Base-by-base conservation (phyloP, 2,888 invertebrate genomes). In the Vesta saturnalis region DNA sequence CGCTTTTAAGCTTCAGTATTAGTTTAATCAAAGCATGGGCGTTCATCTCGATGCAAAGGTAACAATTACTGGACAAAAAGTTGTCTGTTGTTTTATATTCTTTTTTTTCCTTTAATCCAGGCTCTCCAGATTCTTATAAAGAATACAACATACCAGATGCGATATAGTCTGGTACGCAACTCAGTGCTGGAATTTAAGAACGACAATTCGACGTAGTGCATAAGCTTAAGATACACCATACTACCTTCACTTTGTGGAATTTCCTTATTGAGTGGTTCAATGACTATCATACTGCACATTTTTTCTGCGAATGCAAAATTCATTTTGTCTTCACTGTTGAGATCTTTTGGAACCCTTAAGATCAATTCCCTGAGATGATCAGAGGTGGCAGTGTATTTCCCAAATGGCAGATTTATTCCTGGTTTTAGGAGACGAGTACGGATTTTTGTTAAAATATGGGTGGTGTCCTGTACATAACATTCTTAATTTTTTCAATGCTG, bases 51-150 rank as follows among this genome's bases (percentile, higher is more conserved):
- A 52, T 18, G 52, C 52, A 18, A 4, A 46, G 15, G 15, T 46
- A 46, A 14, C 46, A 46, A 14, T 46, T 46, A 14, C 15, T 46
- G 15, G 46, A 46, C 15, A 46, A 46, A 46, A 46, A 46, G 15
- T 46, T 46, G 15, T 46, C 46, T 46, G 10, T 46, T 14, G 12
- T 8, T 8, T 8, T 46, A 46, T 46, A n/a, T 46, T 46, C 46
- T 46, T 46, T 14, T n/a, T 14, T 14, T 46, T 8, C 46, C 8
- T 52, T 52, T 52, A 18, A 52, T 14, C 19, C 16, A 52, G 6
- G 52, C 6, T 52, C 52, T 52, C 52, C 52, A 52, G 14, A 52
- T 52, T 15, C 52, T 6, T 10, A n/a, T 5, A 52, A 52, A 52
- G 15, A 46, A 46, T 46, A 30, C n/a, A 30, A n/a, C 23, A 23